Base-by-base conservation (phyloP, 1,140 invertebrate genomes). In the Papilio helenus region DNA sequence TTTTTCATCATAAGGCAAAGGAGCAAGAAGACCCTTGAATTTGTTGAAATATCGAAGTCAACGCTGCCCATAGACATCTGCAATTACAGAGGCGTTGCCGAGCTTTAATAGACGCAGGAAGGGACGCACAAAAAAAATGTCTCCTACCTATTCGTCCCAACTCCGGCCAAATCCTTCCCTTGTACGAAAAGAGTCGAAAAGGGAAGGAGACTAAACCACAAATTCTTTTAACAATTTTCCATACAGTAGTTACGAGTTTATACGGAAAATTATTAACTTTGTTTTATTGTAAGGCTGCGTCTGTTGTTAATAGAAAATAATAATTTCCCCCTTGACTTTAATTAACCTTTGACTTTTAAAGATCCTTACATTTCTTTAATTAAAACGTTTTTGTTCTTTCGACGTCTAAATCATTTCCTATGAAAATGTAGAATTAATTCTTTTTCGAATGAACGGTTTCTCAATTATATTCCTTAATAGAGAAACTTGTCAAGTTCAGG, bases 261-360 rank as follows among this genome's bases (percentile, higher is more conserved):
- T 89, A 90, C 86, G 84, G 88, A 91, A 89, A 89, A 90, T 90
- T 89, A 85, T 90, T 88, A 91, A 87, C 89, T 89, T 55, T 71
- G 58, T 46, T 82, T 85, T 16, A n/a, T 71, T 46, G 1, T 79
- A 87, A 81, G 86, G 86, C 39, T 87, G 86, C 42, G 46, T 29
- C 42, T 34, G 16, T 14, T 12, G 18, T 18, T 16, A 23, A 18
- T 58, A 80, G 76, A 55, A 79, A 79, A 71, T 55, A 79, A 72
- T 58, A 51, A 72, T 76, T 72, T 71, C 20, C 72, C 72, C 34
- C 71, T 42, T 72, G 71, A 74, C 23, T 74, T 74, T 74, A 49
- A 74, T 74, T 74, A 74, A 74, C 44, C 26, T 68, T 68, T 68
- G 61, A 68, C 61, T 34, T 34, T 68, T 65, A 65, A 34, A 34